Conservation (phyloP, 2,797 vertebrate genomes). For the Cynopterus sphinx region DNA sequence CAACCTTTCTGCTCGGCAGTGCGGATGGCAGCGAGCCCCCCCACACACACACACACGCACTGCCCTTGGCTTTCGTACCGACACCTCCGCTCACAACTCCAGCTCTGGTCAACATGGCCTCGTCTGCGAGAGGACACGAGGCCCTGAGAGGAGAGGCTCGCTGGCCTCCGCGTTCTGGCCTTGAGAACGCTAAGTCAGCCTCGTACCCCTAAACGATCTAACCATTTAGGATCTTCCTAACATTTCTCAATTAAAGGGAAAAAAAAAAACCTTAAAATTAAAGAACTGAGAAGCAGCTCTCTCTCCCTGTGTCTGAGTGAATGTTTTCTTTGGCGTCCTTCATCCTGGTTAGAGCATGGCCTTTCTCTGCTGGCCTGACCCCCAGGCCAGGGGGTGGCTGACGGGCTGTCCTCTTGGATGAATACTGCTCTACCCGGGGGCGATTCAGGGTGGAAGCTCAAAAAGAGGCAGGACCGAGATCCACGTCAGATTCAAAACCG, state of each 20-base stretch:
- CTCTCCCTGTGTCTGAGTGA: neutral
- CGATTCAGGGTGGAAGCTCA: neutral
- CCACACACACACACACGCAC: neutral
- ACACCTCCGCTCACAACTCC: neutral
- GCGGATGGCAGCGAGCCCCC: neutral
- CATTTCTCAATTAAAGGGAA: neutral
- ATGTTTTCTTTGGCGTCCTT: neutral
- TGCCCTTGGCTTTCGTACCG: neutral
- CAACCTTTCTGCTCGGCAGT: neutral
- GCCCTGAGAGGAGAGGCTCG: neutral
- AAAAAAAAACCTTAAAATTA: slow-evolving; percentile 12
- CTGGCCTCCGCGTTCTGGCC: neutral
- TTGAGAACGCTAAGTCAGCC: too few species aligned
- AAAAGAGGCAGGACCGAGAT: neutral
- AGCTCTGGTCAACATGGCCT: neutral
- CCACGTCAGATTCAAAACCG: neutral
- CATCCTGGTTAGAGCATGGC: neutral
- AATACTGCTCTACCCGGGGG: neutral
- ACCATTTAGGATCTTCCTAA: neutral
- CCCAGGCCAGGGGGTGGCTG: neutral
- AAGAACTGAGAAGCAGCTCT: neutral
- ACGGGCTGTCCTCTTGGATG: neutral
- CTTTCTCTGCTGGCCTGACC: neutral
- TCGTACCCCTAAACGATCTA: neutral
- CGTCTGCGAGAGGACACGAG: neutral